Evolutionary conservation across 2,888 invertebrate genomes (phyloP), one percentile per base, ranked within the genome.

Genomic region (Flexamia atlantica): DNA sequence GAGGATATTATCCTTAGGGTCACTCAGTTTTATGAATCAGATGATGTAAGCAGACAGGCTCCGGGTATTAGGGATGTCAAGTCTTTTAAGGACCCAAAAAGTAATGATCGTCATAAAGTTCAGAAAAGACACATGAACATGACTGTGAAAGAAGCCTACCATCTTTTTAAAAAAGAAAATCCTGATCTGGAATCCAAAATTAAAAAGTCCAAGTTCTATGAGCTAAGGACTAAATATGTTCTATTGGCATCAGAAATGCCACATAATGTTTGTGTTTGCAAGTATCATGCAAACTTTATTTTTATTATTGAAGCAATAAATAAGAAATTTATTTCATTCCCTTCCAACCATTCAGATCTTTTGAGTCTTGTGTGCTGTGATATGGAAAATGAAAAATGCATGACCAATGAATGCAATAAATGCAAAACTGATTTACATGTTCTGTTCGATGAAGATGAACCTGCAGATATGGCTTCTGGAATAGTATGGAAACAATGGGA

Each of bases 401-500:
- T 46, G 46, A 17, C 46, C 17, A 17, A 17, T 46, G 46, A 17
- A 17, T 46, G 46, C 46, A 14, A 17, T 12, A 17, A 46, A 10
- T 46, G 46, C 46, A 46, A 46, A 46, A 10, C 17, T 14, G 46
- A 46, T 10, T 10, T 46, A 46, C 12, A 46, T 17, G 12, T 46
- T 46, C 17, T 46, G 17, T 46, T 46, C 17, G 46, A 46, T 46
- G 46, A 17, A 46, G 46, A 46, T 36, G 36, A 36, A 36, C 36
- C 36, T 36, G 36, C 36, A 36, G 36, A 36, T 36, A 36, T 36
- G 36, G 36, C 36, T 36, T 36, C 36, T 28, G 28, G 12, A 10
- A 23, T 32, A 17, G 7, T n/a, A 23, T 72, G 25, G 28, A 72
- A 72, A 28, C 72, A 72, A 28, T 72, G 72, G 72, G 32, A 72